Percentiles rank a stretch among this genome's conserved stretches.
Conservation (phyloP, 2,113 vertebrate genomes). For the Misgurnus mizolepis region DNA sequence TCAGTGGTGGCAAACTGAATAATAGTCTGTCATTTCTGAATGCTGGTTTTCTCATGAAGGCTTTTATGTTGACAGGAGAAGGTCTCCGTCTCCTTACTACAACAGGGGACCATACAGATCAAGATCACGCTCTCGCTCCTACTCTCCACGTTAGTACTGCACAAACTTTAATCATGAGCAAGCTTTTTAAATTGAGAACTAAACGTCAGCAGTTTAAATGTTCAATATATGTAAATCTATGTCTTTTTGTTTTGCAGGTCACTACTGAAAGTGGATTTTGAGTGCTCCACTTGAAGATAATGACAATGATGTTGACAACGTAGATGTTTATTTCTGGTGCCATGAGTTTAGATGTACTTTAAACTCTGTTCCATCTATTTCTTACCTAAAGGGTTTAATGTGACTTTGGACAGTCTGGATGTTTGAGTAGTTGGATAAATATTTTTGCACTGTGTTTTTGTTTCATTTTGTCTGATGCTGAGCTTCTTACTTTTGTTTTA, state of each 20-base stretch:
- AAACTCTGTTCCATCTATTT: slow-evolving; percentile 15
- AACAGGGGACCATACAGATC: slow-evolving; percentile 91
- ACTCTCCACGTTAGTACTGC: slow-evolving; percentile 89
- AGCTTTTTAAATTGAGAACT: background rate
- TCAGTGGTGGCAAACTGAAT: background rate
- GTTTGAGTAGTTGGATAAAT: background rate
- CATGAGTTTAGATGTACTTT: slow-evolving; percentile 4
- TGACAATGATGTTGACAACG: background rate
- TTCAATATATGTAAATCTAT: too few relatives aligned
- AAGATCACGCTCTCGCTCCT: slow-evolving; percentile 90
- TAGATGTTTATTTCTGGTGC: slow-evolving; percentile 22
- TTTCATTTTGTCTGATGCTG: slow-evolving; percentile 12
- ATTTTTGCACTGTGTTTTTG: background rate
- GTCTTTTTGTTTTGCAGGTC: slow-evolving; percentile 60
- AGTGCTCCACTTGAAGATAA: background rate
- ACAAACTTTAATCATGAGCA: background rate
- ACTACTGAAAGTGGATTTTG: slow-evolving; percentile 65
- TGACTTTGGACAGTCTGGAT: slow-evolving; percentile 25
- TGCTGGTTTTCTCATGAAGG: background rate
- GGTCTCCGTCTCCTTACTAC: slow-evolving; percentile 94
- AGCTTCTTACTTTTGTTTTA: slow-evolving; percentile 25
- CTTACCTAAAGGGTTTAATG: slow-evolving; percentile 3
- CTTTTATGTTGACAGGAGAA: slow-evolving; percentile 74
- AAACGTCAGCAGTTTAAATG: too few relatives aligned
- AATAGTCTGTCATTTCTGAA: background rate